Conservation (phyloP, 2,888 invertebrate species). For the Phorcus lineatus region DNA sequence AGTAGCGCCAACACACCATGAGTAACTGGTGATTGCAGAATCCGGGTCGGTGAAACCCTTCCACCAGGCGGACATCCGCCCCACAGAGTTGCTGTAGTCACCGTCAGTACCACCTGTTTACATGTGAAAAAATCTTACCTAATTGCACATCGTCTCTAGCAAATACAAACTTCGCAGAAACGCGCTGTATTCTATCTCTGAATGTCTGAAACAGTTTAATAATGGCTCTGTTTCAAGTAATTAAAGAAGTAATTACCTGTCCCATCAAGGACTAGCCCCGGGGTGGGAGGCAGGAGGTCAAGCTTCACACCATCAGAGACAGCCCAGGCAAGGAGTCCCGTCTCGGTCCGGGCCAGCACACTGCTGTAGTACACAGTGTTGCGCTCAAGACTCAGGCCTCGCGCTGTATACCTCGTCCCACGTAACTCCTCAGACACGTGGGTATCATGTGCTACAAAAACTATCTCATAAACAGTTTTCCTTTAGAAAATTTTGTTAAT, state of each 20-base stretch:
- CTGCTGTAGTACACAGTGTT: slow-evolving; percentile 38
- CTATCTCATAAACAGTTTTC: no score
- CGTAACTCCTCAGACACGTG: not conserved
- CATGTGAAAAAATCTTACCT: not conserved
- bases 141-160: no score
- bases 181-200: no score
- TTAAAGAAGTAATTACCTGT: slow-evolving; percentile 24
- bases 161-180: no score
- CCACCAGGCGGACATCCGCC: not conserved
- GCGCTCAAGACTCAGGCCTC: slow-evolving; percentile 12
- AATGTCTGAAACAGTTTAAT: no score
- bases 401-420: slow-evolving; percentile 1
- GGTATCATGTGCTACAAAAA: slow-evolving; percentile 28
- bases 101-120: not conserved
- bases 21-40: slow-evolving; percentile 10
- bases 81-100: not conserved
- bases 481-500: no score
- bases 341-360: slow-evolving; percentile 39
- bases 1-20: slow-evolving; percentile 22
- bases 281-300: slow-evolving; percentile 30
- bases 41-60: slow-evolving; percentile 23
- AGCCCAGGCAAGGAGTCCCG: slow-evolving; percentile 36
- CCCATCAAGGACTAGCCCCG: slow-evolving; percentile 35
- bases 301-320: slow-evolving; percentile 43
- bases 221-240: no score